Evolutionary conservation across 2,797 vertebrate species (phyloP), one percentile per base, ranked within the genome.

Genomic region (Podarcis lilfordi): DNA sequence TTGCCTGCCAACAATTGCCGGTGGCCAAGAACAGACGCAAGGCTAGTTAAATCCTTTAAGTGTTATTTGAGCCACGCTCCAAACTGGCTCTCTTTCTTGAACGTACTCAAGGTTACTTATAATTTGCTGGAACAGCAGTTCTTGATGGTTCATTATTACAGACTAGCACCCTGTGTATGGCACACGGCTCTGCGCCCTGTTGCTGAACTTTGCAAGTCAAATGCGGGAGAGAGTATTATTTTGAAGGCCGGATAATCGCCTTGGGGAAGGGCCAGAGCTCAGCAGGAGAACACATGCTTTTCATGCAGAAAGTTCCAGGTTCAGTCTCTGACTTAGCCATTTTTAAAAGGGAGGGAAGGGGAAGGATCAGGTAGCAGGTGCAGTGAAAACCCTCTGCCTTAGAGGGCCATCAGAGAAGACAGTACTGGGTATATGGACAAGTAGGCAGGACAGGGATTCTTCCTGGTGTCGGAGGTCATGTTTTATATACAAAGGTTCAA

Each of bases 1-100:
- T 17, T 78, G 21, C 66, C 85, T 91, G 89, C 86, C 82, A 89
- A 77, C 23, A 55, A 82, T 91, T 29, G n/a, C n/a, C 13, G 9
- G 69, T 81, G 84, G 71, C 91, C 91, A 80, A 59, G 78, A 86
- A 32, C 77, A 85, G 61, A 59, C 74, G 72, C 80, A 11, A 43
- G 86, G 74, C 66, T 72, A 72, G 75, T 89, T 79, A 23, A 32
- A 72, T 72, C 82, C 45, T 83, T 55, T 29, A 1, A 40, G 64
- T n/a, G 45, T 69, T 61, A 83, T 64, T 79, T 6, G 80, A 89
- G 76, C 86, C 85, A 75, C 4, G 1, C 2, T 21, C 13, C 32
- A 40, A 19, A 29, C 43, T 87, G 50, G 80, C 19, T n/a, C 2
- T 75, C 59, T 76, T 68, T 80, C 27, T n/a, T 80, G 5, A 88